Evolutionary conservation across 1,140 invertebrate species (phyloP), one percentile per base, ranked within the genome.

Genomic region (Zaprionus ornatus): DNA sequence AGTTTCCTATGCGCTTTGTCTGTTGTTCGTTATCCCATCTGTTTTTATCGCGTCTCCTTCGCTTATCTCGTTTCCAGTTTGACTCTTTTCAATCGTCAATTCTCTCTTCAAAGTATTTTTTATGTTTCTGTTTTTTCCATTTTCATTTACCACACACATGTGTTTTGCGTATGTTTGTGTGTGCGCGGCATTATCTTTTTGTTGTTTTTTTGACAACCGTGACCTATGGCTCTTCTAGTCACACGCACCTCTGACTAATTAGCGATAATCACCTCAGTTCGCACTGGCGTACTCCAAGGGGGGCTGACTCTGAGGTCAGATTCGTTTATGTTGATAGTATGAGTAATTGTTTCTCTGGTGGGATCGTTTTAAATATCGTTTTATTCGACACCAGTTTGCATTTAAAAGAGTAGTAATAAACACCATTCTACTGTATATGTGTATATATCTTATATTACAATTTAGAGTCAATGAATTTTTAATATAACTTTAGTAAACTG

Each of bases 1-100:
- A 29, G 54, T 70, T 70, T 74, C 52, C 40, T 45, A 55, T 54
- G 48, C 64, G 56, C 56, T 54, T 25, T 32, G 25, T 17, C 42
- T 37, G 35, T 64, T 64, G 62, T 64, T 52, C 29, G 37, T 10
- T 59, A 27, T 67, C 35, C 23, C 35, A 55, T 62, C 56, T 62
- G 67, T 63, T 70, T 70, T 63, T 70, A 74, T 70, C 59, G 55
- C 42, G 29, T 70, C 32, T 61, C 35, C 57, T 63, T 40, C 62
- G 66, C 69, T 69, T 74, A 69, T 74, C 57, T 69, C 27, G 52
- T 69, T 69, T 74, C 29, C 57, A 61, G 35, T 62, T 48, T 37
- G 2, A 21, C 59, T 69, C 23, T 74, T 56, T 61, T 17, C 25
- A 42, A 63, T 70, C 50, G 23, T 15, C 17, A 35, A 65, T 23